phyloP scores from a whole-genome alignment of 2,888 invertebrate species.

The Cheilosia variabilis region DNA sequence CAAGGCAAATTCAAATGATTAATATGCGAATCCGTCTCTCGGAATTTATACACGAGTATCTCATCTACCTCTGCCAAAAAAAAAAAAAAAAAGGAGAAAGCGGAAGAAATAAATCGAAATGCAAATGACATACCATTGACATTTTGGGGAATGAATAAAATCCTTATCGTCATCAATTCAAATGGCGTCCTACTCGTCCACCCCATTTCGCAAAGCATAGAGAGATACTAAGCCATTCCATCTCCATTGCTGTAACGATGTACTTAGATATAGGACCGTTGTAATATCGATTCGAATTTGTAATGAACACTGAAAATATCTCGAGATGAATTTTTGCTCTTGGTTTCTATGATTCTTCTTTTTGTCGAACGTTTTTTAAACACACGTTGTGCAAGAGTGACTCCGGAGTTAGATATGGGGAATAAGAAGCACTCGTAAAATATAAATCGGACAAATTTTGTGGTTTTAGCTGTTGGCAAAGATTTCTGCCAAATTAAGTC shows the following conservation, averaged over 20 bases:
- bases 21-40: conserved; percentile 42
- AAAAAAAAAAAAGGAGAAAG: too few species aligned
- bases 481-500: too few species aligned
- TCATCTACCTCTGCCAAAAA: conserved; percentile 47
- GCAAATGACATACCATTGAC: conserved; percentile 61
- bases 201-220: not conserved
- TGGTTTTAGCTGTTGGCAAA: too few species aligned
- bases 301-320: conserved; percentile 36
- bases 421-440: too few species aligned
- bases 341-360: not conserved
- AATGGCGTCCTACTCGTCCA: conserved; percentile 42
- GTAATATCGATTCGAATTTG: conserved; percentile 54
- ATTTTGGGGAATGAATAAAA: conserved; percentile 59
- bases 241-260: conserved; percentile 50
- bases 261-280: conserved; percentile 59
- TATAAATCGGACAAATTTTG: too few species aligned
- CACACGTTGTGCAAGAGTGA: too few species aligned
- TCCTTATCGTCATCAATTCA: conserved; percentile 59
- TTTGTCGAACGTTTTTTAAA: too few species aligned
- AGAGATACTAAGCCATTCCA: conserved; percentile 36
- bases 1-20: conserved; percentile 40
- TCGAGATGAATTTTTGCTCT: conserved; percentile 42
- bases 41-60: conserved; percentile 26
- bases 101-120: conserved; percentile 57
- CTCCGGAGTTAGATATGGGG: too few species aligned